A percentile compares a stretch with the other conserved stretches of the same genome.
These are phyloP conservation scores for Aptenodytes forsteri DNA, from an alignment of 2,113 vertebrate genomes.

Conservation along the genomic window DNA sequence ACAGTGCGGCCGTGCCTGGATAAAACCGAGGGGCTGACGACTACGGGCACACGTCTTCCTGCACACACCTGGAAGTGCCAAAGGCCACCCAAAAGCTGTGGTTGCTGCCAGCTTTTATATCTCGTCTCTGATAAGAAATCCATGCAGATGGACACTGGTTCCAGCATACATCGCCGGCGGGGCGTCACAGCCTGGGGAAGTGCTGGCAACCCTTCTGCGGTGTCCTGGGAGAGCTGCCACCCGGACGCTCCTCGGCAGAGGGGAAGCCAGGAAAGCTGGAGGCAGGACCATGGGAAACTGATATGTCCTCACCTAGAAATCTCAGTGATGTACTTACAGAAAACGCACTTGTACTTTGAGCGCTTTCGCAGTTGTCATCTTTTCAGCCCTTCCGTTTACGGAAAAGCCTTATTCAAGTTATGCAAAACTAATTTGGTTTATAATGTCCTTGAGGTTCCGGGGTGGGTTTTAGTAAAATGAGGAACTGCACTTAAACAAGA, in stretches of 20 bases:
- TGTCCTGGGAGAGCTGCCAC: background rate
- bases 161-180: accelerated
- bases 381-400: background rate
- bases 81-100: background rate
- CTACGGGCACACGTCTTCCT: background rate
- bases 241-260: background rate
- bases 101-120: background rate
- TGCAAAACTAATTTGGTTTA: background rate
- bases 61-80: background rate
- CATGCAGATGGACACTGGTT: background rate
- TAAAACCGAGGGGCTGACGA: background rate
- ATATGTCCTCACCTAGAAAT: background rate
- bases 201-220: accelerated
- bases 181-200: background rate
- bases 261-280: background rate
- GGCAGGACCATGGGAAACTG: background rate
- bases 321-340: background rate
- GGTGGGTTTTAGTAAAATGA: background rate
- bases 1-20: background rate
- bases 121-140: background rate
- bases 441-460: background rate
- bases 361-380: background rate
- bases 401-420: background rate
- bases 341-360: background rate
- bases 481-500: background rate